Evolutionary conservation across 2,797 vertebrate species (phyloP).

Genomic region (Pachyuromys duprasi): DNA sequence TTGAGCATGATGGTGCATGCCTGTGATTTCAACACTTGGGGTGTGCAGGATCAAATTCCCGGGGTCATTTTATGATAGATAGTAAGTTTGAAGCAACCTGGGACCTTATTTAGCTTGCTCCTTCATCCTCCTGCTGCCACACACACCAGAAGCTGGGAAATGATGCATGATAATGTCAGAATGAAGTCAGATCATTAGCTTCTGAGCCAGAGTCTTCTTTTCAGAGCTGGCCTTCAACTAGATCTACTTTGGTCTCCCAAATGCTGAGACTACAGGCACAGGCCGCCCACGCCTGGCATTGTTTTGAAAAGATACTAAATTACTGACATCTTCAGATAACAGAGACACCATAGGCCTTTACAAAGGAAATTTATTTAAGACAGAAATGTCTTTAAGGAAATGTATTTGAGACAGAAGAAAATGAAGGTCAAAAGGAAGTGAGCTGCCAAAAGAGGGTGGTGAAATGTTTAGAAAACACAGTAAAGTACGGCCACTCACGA

Average conservation of each 20-base stretch:
- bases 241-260: background rate
- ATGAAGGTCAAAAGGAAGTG: slow-evolving; percentile 43
- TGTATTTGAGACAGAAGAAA: slow-evolving; percentile 41
- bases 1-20: background rate
- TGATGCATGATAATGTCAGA: background rate
- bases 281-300: background rate
- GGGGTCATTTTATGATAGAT: background rate
- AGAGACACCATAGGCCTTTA: background rate
- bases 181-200: background rate
- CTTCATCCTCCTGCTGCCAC: too few species aligned
- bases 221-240: background rate
- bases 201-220: background rate
- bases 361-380: background rate
- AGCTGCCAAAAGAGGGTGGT: background rate
- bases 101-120: background rate
- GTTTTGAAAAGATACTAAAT: slow-evolving; percentile 27
- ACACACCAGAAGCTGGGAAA: background rate
- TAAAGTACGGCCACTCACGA: slow-evolving; percentile 20
- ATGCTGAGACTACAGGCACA: background rate
- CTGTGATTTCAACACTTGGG: background rate
- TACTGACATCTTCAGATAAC: slow-evolving; percentile 18
- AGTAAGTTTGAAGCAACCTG: background rate
- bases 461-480: slow-evolving; percentile 47
- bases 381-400: too few species aligned
- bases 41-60: background rate